Base-by-base conservation (phyloP, 2,797 vertebrate genomes). In the Myoxocephalus aenaeus region DNA sequence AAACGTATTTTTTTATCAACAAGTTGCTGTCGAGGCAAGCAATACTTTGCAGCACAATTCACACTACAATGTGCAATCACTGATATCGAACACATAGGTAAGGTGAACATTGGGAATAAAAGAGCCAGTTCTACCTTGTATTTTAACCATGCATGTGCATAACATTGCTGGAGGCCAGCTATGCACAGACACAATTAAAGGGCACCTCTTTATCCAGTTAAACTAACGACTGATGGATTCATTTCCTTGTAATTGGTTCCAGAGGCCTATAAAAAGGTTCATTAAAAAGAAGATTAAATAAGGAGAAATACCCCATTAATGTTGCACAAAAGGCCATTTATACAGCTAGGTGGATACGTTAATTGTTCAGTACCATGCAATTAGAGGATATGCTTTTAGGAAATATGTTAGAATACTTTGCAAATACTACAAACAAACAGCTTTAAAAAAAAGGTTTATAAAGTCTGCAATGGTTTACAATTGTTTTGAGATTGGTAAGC, bases 231-330 rank as follows among this genome's bases (percentile, higher is more conserved):
- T 81, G 82, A 90, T 86, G 77, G 62, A 58, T 91, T 87, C 18
- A 11, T 75, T 89, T 74, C 44, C 65, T 50, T 87, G 69, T 90
- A 92, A 92, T 87, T 90, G 83, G 77, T 86, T 88, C 80, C 72
- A 44, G 70, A 77, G 74, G 73, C 54, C 66, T 50, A 82, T 89
- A 79, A 86, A 91, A 89, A 59, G 77, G 68, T 81, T 87, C 75
- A 87, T 92, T 92, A 92, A 90, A 86, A 87, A 73, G 54, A 81
- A n/a, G 61, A 80, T 87, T 87, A 88, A 86, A 87, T 85, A 83
- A 63, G 63, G 34, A 70, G 32, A 82, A 88, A 86, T 67, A 70
- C 9, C 17, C 42, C 59, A 80, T 90, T 77, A 53, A 85, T 86
- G 83, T 38, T 77, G 54, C 70, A 82, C 67, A 85, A 87, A 87